Conservation (phyloP, 37 sponge, comb jelly and placozoan species). For the Aphrocallistes beatrix region DNA sequence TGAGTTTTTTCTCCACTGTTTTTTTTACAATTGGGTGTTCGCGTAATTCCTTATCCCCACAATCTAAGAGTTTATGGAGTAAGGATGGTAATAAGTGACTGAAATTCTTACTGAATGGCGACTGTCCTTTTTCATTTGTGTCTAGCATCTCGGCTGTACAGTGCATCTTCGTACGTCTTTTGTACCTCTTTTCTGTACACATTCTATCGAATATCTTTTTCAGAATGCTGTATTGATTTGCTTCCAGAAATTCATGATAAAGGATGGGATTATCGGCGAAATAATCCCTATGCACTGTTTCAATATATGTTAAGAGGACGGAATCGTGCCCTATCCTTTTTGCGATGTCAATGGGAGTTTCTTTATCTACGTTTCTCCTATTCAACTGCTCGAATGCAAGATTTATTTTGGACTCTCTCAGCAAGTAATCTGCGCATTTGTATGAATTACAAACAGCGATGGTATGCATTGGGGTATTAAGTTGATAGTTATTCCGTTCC, state of each 20-base stretch:
- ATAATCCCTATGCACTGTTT: neutral
- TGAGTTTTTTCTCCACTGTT: constrained; percentile 10
- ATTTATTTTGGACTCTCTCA: neutral
- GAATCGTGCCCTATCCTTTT: neutral
- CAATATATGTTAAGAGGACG: neutral
- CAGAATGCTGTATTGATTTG: neutral
- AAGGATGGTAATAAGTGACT: neutral
- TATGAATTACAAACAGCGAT: neutral
- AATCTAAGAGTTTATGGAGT: neutral
- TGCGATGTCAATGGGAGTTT: neutral
- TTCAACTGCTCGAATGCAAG: neutral
- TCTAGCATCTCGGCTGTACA: neutral
- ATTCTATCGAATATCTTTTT: neutral
- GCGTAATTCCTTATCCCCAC: neutral
- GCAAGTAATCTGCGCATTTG: neutral
- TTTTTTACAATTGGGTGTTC: neutral
- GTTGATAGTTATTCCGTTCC: neutral
- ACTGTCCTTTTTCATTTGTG: neutral
- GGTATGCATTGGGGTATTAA: neutral
- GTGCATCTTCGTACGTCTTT: neutral
- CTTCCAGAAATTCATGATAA: neutral
- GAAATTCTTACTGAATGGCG: neutral
- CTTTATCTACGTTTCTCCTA: neutral
- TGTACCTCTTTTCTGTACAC: neutral
- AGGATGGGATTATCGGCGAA: neutral